Base-by-base conservation (phyloP, 2,888 invertebrate species). In the Mylabris sibirica region DNA sequence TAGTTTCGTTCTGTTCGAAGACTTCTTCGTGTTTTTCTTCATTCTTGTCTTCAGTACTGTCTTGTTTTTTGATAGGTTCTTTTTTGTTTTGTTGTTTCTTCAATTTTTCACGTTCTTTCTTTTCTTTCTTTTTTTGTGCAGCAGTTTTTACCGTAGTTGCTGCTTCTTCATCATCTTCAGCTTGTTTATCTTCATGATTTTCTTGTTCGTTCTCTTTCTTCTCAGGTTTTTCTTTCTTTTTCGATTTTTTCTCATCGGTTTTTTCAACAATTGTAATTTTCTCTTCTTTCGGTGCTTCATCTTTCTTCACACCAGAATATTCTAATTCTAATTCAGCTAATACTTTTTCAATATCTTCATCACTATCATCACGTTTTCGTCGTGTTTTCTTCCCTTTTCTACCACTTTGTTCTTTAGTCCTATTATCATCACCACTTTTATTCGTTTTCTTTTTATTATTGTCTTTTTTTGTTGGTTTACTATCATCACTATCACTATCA, bases 101-200 rank as follows among this genome's bases (percentile, higher is more conserved):
- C 76, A 90, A 89, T 76, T 91, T 91, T 79, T 93, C 92, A 17
- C 93, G 88, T 84, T 95, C 94, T 78, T 94, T 95, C 79, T 95
- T 96, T 77, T 95, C 95, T 79, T 95, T 95, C 80, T 94, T 95
- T 85, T 96, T 96, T 81, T 95, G 94, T 1, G 95, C 94, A 4
- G 94, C 93, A 14, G 93, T 90, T 85, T 95, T 94, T 14, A 93
- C 88, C 0, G 91, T 90, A 41, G 86, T 80, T 20, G 86, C 84
- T 71, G 89, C 89, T 74, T 88, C 87, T 70, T 84, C 87, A 59
- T 84, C 85, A 24, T 49, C 67, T n/a, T 73, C 74, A 65, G 74
- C 65, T 57, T 68, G 26, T 73, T 66, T 75, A 74, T 67, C 84
- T 73, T 86, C 87, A 75, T 87, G 87, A 53, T 82, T 24, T 67